phyloP scores from a whole-genome alignment of 2,888 invertebrate species.

The Magallana nippona region DNA sequence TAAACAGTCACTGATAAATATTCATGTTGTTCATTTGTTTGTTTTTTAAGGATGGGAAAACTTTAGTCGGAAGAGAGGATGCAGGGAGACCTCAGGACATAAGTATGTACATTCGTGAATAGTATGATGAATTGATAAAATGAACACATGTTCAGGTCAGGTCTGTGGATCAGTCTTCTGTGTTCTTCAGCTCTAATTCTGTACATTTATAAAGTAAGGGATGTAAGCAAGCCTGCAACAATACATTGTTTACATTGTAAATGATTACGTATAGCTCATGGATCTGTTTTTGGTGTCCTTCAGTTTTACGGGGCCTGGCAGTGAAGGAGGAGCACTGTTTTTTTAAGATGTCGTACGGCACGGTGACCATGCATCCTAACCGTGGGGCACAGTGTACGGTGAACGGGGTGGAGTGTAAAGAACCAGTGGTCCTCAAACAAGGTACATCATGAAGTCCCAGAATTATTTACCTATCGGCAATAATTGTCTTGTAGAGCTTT shows the following conservation, averaged over 20 bases:
- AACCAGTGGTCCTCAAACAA: conserved; percentile 73
- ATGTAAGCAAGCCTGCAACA: neutral
- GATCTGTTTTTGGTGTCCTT: conserved; percentile 43
- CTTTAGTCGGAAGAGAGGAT: conserved; percentile 90
- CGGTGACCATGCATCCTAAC: conserved; percentile 71
- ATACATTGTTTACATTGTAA: neutral
- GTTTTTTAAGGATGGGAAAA: conserved; percentile 87
- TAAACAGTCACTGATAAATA: neutral
- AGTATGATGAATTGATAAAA: too few species aligned
- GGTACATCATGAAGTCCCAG: conserved; percentile 63
- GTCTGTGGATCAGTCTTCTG: too few species aligned
- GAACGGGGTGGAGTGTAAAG: conserved; percentile 73
- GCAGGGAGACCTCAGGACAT: conserved; percentile 87
- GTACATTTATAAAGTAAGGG: too few species aligned
- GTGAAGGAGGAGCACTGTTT: conserved; percentile 75
- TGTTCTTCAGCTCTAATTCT: too few species aligned
- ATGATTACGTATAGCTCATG: neutral
- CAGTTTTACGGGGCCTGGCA: conserved; percentile 80
- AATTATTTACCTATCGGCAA: too few species aligned
- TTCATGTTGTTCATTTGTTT: neutral
- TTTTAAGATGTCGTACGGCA: conserved; percentile 69
- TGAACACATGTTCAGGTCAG: too few species aligned
- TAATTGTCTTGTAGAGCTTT: too few species aligned
- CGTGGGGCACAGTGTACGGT: conserved; percentile 69
- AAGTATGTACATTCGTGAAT: conserved; percentile 63